phyloP scores from a whole-genome alignment of 2,888 invertebrate genomes.

The Hirtodrosophila duncani region DNA sequence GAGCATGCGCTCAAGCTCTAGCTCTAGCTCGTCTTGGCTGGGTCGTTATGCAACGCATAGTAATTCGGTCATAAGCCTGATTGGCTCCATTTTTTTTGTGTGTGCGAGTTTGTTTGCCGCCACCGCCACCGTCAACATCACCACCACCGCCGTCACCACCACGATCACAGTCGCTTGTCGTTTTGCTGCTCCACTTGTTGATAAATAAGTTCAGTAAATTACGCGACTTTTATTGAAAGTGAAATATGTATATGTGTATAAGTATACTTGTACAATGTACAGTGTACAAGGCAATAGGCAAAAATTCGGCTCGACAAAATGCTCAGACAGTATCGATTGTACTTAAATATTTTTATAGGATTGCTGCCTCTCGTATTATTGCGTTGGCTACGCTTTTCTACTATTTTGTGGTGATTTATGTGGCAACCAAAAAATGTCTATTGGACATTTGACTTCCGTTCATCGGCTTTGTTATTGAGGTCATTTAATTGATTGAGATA shows the following conservation, averaged over 20 bases:
- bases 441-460: conserved; percentile 17
- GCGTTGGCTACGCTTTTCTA: conserved; percentile 20
- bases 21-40: conserved; percentile 36
- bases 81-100: conserved; percentile 41
- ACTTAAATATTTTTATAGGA: conserved; percentile 21
- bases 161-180: conserved; percentile 40
- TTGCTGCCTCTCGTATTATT: no score
- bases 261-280: neutral
- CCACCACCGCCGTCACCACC: no score
- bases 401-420: conserved; percentile 20
- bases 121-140: no score
- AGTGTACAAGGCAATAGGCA: conserved; percentile 4
- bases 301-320: conserved; percentile 27
- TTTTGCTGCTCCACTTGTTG: conserved; percentile 41
- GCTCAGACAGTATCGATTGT: conserved; percentile 20
- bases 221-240: conserved; percentile 39
- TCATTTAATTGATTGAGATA: conserved; percentile 1
- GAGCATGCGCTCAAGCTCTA: conserved; percentile 1
- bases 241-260: conserved; percentile 19
- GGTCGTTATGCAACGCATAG: conserved; percentile 54
- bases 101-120: conserved; percentile 22
- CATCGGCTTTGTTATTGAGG: neutral
- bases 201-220: conserved; percentile 34
- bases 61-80: conserved; percentile 60
- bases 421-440: conserved; percentile 7